Conservation (phyloP, 1,140 invertebrate genomes). For the Pseudomyrmex sp. region DNA sequence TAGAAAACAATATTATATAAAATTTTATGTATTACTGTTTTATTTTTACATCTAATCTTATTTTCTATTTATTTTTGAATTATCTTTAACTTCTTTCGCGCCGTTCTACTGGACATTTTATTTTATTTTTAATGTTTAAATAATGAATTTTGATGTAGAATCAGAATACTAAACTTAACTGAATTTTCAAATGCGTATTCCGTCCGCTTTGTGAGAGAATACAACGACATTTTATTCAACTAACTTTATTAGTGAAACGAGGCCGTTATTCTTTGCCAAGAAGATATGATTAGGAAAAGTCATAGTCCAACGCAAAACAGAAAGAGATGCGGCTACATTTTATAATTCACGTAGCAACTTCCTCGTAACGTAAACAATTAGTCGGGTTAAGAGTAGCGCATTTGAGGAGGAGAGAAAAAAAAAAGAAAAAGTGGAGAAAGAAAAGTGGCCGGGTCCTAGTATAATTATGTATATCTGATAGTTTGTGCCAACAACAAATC, state of each 20-base stretch:
- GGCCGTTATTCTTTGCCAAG: constrained; percentile 74
- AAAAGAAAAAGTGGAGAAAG: constrained; percentile 6
- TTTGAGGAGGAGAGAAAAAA: constrained; percentile 19
- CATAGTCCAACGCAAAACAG: constrained; percentile 32
- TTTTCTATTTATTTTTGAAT: too few species aligned
- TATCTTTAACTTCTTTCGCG: too few species aligned
- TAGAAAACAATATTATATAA: too few species aligned
- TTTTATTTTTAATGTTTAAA: background rate
- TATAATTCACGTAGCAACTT: constrained; percentile 80
- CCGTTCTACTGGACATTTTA: too few species aligned
- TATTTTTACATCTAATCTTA: too few species aligned
- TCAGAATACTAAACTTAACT: background rate
- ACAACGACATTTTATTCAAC: constrained; percentile 55
- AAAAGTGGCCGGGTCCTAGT: constrained; percentile 25
- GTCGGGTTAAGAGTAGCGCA: constrained; percentile 76
- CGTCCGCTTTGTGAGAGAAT: constrained; percentile 14
- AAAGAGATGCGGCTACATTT: constrained; percentile 66
- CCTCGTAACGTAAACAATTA: constrained; percentile 82
- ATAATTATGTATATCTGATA: constrained; percentile 76
- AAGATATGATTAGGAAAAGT: constrained; percentile 75
- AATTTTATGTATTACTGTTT: too few species aligned
- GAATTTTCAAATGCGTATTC: constrained; percentile 1
- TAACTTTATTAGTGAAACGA: constrained; percentile 79
- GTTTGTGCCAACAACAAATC: constrained; percentile 57
- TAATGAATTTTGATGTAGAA: background rate